A percentile compares a stretch with the other conserved stretches of the same genome.
phyloP scores from a whole-genome alignment of 2,797 vertebrate species.

The Melanotaenia boesemani region DNA sequence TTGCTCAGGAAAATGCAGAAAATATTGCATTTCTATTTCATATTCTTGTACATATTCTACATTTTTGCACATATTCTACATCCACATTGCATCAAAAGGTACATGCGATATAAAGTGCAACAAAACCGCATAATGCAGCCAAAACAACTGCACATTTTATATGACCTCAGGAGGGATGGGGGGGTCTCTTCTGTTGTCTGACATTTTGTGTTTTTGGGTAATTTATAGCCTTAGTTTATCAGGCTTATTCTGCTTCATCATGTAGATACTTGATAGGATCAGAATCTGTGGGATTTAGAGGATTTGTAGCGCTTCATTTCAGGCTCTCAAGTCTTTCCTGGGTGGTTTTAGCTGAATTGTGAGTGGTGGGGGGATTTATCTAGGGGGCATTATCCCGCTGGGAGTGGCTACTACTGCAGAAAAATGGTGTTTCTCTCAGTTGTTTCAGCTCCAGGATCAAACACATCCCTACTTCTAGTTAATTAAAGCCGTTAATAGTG shows the following conservation, averaged over 20 bases:
- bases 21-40: neutral
- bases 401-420: neutral
- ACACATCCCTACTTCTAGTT: neutral
- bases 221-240: neutral
- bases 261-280: neutral
- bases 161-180: too few species aligned
- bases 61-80: neutral
- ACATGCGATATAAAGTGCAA: too few species aligned
- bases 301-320: too few species aligned
- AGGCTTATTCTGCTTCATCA: neutral
- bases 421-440: neutral
- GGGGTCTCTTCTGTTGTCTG: neutral
- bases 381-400: neutral
- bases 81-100: too few species aligned
- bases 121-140: too few species aligned
- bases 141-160: too few species aligned
- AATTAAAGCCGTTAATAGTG: neutral
- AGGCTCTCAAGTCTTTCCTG: neutral
- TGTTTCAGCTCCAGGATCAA: neutral
- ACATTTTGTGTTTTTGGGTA: neutral
- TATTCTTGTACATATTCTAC: neutral
- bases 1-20: neutral
- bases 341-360: neutral
- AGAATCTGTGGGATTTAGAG: neutral
- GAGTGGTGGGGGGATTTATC: too few species aligned